Base-by-base conservation (phyloP, 2,888 invertebrate species). In the Scaeva pyrastri region DNA sequence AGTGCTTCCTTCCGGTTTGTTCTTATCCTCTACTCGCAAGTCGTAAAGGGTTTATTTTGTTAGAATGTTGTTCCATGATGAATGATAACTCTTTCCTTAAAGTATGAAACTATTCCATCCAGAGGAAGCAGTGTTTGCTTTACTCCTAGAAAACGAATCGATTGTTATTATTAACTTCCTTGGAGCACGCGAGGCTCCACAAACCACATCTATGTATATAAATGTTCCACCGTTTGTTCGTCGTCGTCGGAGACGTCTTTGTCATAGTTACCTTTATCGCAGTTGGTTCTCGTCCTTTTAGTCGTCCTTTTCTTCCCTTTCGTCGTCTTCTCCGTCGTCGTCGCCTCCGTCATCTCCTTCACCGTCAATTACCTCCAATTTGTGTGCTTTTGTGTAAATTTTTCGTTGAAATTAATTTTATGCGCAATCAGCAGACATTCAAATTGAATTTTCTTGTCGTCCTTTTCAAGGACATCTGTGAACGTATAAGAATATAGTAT, bases 341-440 rank as follows among this genome's bases (percentile, higher is more conserved):
- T 55, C 31, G 12, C 2, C 21, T 11, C 23, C 4, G 14, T 16
- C n/a, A 52, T 10, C 21, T 16, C 45, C 68, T 62, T 26, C 68
- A 23, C 26, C 39, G 45, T 64, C 66, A 80, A 80, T 80, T 80
- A 84, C 79, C 75, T 60, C 7, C 75, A 72, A 80, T 80, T 85
- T 80, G 76, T 80, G 48, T 80, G 75, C 81, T 73, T 76, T 81
- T 85, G 73, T 81, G 68, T 48, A 72, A 74, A 84, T 71, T 85
- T 66, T 86, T 64, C n/a, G 21, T 68, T 78, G 11, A 70, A 82
- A 70, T 82, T 82, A 60, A 82, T 86, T 86, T 82, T 86, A 74
- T 86, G 86, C 77, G 77, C 82, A 86, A 82, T 82, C 86, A 86
- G 78, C 70, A 81, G 74, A 74, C 86, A 82, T 86, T 86, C 71